A percentile compares a stretch with the other conserved stretches of the same genome.
phyloP scores from a whole-genome alignment of 2,888 invertebrate species.

The Mesopsocus fuscifrons region DNA sequence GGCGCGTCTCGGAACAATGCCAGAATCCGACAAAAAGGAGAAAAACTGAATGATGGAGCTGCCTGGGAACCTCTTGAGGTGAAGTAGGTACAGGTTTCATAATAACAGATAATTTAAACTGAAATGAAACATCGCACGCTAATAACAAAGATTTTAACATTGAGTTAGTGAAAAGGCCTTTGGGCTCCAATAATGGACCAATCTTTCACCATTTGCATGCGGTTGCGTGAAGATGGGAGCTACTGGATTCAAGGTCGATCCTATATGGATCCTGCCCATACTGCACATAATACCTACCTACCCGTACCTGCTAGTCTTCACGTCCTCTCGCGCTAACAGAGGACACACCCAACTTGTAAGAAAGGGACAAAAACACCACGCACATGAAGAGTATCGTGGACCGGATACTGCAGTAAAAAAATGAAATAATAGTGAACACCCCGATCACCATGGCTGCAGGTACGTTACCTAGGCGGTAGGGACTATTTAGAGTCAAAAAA shows the following conservation, averaged over 20 bases:
- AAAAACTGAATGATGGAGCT: neutral
- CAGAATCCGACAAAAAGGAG: neutral
- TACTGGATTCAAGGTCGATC: constrained; percentile 2
- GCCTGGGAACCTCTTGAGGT: constrained; percentile 2
- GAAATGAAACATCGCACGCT: constrained; percentile 8
- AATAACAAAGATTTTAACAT: constrained; percentile 8
- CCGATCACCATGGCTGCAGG: too few relatives aligned
- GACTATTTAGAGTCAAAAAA: too few relatives aligned
- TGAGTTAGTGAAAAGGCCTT: neutral
- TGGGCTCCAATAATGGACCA: constrained; percentile 2
- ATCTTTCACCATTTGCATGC: constrained; percentile 7
- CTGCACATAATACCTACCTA: too few relatives aligned
- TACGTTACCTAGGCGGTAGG: too few relatives aligned
- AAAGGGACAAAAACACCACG: too few relatives aligned
- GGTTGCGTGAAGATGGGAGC: neutral
- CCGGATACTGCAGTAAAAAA: too few relatives aligned
- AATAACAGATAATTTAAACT: constrained; percentile 1
- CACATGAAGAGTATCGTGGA: too few relatives aligned
- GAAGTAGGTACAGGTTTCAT: constrained; percentile 6
- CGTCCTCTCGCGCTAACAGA: too few relatives aligned
- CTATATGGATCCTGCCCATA: too few relatives aligned
- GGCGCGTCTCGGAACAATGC: neutral
- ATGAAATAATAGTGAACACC: too few relatives aligned
- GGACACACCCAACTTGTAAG: too few relatives aligned
- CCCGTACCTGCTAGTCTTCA: too few relatives aligned